Evolutionary conservation across 1,140 invertebrate species (phyloP).

Genomic region (Orussus abietinus): DNA sequence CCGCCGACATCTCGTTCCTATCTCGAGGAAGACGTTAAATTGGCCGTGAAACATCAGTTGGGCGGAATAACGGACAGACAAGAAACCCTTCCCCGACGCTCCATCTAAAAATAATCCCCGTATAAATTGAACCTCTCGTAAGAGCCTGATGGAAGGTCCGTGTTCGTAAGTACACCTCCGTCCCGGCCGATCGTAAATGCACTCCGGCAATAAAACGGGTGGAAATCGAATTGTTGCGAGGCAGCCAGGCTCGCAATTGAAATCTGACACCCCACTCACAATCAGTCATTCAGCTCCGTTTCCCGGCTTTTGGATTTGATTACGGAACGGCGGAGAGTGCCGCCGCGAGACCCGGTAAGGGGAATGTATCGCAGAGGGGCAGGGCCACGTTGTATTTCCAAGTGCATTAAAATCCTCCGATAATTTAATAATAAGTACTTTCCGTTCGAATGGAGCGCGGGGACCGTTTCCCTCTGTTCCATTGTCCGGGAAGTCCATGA

Average conservation of each 20-base stretch:
- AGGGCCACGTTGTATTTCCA: conserved; percentile 7
- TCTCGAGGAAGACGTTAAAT: no score
- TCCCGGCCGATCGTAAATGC: conserved; percentile 15
- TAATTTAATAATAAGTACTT: conserved; percentile 39
- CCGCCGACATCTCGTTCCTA: no score
- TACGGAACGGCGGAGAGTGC: no score
- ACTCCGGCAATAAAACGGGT: conserved; percentile 20
- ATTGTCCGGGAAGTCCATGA: background rate
- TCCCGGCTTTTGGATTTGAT: conserved; percentile 26
- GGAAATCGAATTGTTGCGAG: conserved; percentile 20
- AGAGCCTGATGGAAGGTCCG: conserved; percentile 24
- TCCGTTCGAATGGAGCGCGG: conserved; percentile 24
- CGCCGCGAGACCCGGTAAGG: no score
- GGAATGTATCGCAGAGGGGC: no score
- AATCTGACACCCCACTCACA: conserved; percentile 18
- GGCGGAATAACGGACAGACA: no score
- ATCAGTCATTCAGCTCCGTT: conserved; percentile 19
- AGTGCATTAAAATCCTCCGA: conserved; percentile 29
- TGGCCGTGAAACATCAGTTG: no score
- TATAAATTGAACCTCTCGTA: no score
- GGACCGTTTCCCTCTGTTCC: background rate
- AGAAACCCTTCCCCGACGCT: no score
- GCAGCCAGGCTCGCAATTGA: conserved; percentile 16
- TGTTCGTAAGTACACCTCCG: conserved; percentile 24
- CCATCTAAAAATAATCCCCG: no score